A percentile compares a stretch with the other conserved stretches of the same genome.
Evolutionary conservation across 2,888 invertebrate species (phyloP).

Genomic region (Cactoblastis cactorum): DNA sequence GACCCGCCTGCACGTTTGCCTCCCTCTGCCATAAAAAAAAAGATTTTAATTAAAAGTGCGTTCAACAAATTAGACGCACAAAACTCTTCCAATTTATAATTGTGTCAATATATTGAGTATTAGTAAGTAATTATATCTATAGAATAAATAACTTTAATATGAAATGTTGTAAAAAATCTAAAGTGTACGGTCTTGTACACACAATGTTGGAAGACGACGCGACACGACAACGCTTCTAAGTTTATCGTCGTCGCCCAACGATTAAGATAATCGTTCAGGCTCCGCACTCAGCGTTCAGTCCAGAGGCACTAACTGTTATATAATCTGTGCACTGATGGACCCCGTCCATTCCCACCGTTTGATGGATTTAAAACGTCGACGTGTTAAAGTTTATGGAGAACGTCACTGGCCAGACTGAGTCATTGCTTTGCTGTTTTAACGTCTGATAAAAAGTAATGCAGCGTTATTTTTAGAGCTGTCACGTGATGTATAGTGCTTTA

Average conservation of each 20-base stretch:
- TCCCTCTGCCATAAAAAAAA: too few species aligned
- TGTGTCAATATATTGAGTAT: too few species aligned
- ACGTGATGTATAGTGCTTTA: too few species aligned
- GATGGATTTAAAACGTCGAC: slow-evolving; percentile 1
- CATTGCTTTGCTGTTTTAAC: background rate
- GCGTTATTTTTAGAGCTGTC: too few species aligned
- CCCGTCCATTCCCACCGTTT: background rate
- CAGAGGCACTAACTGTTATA: background rate
- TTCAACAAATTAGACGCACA: too few species aligned
- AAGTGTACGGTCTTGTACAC: background rate
- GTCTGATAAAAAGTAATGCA: background rate
- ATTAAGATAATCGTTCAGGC: slow-evolving; percentile 14
- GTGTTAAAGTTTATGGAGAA: background rate
- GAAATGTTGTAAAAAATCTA: background rate
- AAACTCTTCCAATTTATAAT: too few species aligned
- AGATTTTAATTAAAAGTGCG: too few species aligned
- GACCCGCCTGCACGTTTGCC: too few species aligned
- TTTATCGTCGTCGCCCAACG: slow-evolving; percentile 24
- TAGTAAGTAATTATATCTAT: too few species aligned
- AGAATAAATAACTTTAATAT: too few species aligned
- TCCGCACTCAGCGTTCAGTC: background rate
- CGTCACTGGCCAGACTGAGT: background rate
- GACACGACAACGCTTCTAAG: slow-evolving; percentile 33
- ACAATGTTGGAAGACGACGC: slow-evolving; percentile 6
- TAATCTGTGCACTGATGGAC: background rate